These are phyloP conservation scores for Macaca mulatta DNA, from an alignment of 2,113 vertebrate species.

Conservation along the genomic window DNA sequence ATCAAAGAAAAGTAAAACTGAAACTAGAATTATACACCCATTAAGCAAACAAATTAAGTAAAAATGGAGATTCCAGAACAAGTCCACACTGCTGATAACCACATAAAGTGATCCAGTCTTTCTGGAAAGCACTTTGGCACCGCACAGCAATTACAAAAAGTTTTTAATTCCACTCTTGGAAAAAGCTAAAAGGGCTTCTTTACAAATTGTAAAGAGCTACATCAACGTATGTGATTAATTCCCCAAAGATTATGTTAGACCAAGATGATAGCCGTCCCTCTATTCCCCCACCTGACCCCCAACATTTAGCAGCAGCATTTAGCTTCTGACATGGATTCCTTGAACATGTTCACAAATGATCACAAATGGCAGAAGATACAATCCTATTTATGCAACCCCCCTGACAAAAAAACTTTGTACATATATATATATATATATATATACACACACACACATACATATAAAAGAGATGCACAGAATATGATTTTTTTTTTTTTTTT, in stretches of 20 bases:
- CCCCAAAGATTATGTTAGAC: background rate
- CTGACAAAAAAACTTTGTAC: background rate
- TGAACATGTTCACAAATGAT: background rate
- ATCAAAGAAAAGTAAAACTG: background rate
- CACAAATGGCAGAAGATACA: background rate
- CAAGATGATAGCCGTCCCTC: background rate
- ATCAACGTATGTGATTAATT: background rate
- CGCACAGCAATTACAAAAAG: background rate
- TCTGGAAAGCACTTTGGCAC: background rate
- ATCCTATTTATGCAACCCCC: background rate
- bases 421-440: background rate
- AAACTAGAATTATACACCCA: background rate
- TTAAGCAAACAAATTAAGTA: background rate
- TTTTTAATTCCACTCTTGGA: background rate
- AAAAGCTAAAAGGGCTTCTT: slow-evolving; percentile 15
- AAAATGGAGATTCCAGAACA: background rate
- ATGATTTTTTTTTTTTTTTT: too few relatives aligned
- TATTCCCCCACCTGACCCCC: background rate
- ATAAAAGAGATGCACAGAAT: background rate
- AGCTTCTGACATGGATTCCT: background rate
- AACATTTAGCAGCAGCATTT: background rate
- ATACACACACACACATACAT: too few relatives aligned
- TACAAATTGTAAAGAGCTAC: background rate
- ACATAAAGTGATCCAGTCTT: background rate
- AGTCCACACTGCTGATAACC: background rate